Evolutionary conservation across 2,888 invertebrate species (phyloP), one percentile per base, ranked within the genome.

Genomic region (Leptinotarsa juncta): DNA sequence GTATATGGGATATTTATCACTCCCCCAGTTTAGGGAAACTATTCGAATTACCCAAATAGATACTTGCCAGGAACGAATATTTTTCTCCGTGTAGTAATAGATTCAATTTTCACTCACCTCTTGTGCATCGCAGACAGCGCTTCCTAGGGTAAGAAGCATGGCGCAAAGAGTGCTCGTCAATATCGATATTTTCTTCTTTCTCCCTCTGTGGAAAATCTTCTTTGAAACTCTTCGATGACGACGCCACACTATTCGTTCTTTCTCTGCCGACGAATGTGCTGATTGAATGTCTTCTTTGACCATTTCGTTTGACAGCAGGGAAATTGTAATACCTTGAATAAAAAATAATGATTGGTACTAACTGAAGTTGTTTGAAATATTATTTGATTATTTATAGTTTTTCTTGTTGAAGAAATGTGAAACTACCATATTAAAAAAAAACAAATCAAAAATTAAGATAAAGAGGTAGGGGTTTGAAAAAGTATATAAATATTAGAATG

Each of bases 271-370:
- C 85, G 83, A 93, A 93, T 0, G 92, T 92, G 7, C 93, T 92
- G 20, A 93, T 92, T 0, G 93, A 93, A 83, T 94, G 94, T 77
- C 94, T 89, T 53, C 90, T 85, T 67, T 90, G 87, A 18, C 89
- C 73, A 67, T 82, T 82, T 72, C 77, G 86, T 0, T 89, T 90
- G 14, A 86, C 87, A 12, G 88, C 85, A 16, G 88, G 84, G 4
- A 90, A 83, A 80, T 91, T 91, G 82, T 90, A 90, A 81, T 91
- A 91, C 70, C 89, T 87, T 55, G 72, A 71, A 72, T 32, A 32
- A 32, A 32, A 42, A 48, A 69, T 50, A 10, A 10, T 16, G n/a
- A 15, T n/a, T 16, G 16, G 51, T 23, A 50, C 2, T 42, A 42
- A 42, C 10, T 42, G 42, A 10, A 42, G 12, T 42, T 42, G 32